phyloP scores from a whole-genome alignment of 2,797 vertebrate genomes.

The Spatula versicolor region DNA sequence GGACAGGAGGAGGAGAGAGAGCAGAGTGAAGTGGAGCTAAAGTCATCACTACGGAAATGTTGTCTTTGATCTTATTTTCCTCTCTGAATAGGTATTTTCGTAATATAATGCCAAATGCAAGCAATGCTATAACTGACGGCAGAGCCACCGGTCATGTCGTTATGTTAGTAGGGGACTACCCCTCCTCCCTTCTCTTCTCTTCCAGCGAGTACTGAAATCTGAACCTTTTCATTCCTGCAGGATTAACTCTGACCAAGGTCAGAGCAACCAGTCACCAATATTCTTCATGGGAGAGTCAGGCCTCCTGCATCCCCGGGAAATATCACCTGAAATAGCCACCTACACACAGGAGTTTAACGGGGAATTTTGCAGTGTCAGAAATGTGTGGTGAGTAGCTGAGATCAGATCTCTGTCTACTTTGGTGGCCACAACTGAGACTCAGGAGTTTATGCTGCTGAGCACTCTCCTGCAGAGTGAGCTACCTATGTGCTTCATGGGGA shows the following conservation, averaged over 20 bases:
- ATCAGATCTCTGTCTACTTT: not conserved
- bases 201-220: not conserved
- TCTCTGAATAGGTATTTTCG: conserved; percentile 62
- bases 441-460: not conserved
- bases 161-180: not conserved
- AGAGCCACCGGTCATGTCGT: conserved; percentile 4
- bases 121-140: conserved; percentile 1
- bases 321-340: conserved; percentile 4
- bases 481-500: not conserved
- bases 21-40: conserved; percentile 35
- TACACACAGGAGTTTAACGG: not conserved
- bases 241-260: conserved; percentile 60
- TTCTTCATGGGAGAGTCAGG: not conserved
- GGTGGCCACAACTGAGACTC: not conserved
- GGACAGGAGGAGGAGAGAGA: conserved; percentile 57
- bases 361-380: not conserved
- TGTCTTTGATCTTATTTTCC: conserved; percentile 51
- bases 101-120: conserved; percentile 53
- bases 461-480: not conserved
- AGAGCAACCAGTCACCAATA: conserved; percentile 8
- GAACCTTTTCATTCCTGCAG: conserved; percentile 52
- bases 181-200: conserved; percentile 17
- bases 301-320: not conserved
- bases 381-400: not conserved
- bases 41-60: conserved; percentile 38